Percentiles rank a stretch among this genome's conserved stretches.
These are phyloP conservation scores for Xestia rhomboidea DNA, from an alignment of 2,888 invertebrate species.

Conservation along the genomic window DNA sequence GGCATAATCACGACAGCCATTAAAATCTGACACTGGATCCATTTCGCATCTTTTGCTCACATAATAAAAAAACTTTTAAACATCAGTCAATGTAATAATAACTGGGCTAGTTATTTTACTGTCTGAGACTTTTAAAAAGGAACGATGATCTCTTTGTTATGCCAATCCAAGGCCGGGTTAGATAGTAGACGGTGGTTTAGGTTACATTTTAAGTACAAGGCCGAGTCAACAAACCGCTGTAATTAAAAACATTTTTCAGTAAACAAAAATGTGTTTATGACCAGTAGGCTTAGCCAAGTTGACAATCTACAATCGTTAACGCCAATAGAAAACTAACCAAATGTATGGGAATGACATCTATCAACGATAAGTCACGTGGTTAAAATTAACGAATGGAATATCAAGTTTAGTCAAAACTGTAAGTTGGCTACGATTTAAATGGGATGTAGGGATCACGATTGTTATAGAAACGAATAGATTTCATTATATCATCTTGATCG, in stretches of 20 bases:
- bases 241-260: background rate
- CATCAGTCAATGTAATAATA: background rate
- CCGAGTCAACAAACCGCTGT: background rate
- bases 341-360: no score
- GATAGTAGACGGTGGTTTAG: conserved; percentile 1
- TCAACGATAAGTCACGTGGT: no score
- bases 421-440: no score
- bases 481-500: no score
- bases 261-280: background rate
- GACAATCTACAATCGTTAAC: no score
- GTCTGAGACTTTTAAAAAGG: background rate
- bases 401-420: no score
- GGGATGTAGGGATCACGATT: no score
- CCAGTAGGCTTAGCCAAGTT: no score
- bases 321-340: no score
- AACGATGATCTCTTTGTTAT: conserved; percentile 17
- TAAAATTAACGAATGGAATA: no score
- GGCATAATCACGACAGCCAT: conserved; percentile 34
- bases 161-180: background rate
- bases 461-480: no score
- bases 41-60: background rate
- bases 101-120: conserved; percentile 15
- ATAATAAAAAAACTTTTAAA: conserved; percentile 1
- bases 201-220: conserved; percentile 20
- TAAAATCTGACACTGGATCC: conserved; percentile 29